Evolutionary conservation across 2,113 vertebrate species (phyloP).

Genomic region (Neolamprologus brichardi): DNA sequence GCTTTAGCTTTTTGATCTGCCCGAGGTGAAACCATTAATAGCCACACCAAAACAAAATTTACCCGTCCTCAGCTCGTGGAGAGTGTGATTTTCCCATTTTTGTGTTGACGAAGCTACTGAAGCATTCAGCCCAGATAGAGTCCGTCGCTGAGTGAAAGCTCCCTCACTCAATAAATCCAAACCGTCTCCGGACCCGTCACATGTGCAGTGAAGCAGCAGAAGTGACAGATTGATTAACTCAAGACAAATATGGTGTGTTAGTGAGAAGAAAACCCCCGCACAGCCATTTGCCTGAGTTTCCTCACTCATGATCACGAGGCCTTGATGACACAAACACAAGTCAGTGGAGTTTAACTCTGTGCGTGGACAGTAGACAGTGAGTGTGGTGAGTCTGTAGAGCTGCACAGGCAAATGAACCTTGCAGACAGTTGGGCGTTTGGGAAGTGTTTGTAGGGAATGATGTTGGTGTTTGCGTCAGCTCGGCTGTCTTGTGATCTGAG

Average conservation of each 20-base stretch:
- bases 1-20: neutral
- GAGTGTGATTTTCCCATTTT: conserved; percentile 41
- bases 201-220: conserved; percentile 11
- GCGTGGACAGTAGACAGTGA: neutral
- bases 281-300: neutral
- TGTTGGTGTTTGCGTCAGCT: neutral
- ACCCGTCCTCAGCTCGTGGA: neutral
- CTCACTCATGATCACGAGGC: neutral
- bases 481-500: conserved; percentile 27
- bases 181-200: neutral
- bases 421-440: neutral
- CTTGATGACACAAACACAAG: neutral
- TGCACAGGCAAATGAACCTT: neutral
- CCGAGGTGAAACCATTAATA: neutral
- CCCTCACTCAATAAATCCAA: conserved; percentile 19
- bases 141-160: neutral
- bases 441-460: neutral
- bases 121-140: conserved; percentile 16
- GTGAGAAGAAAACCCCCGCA: neutral
- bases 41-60: neutral
- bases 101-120: neutral
- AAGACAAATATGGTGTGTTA: neutral
- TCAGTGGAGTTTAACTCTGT: neutral
- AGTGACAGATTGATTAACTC: conserved; percentile 42
- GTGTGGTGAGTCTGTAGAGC: neutral